Conservation (phyloP, 2,888 invertebrate species). For the Ariolimax columbianus region DNA sequence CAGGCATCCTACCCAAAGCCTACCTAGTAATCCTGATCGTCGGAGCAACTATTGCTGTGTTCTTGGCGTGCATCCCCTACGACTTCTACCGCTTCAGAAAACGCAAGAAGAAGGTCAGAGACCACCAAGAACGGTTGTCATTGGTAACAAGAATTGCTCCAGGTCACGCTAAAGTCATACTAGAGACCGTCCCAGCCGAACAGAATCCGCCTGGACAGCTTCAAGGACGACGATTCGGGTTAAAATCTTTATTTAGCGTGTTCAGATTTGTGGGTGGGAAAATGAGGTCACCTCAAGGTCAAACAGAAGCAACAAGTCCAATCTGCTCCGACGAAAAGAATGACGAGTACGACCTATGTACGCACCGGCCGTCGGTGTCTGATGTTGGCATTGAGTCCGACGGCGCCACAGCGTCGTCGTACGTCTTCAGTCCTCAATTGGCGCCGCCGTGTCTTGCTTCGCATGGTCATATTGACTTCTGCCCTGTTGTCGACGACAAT, state of each 20-base stretch:
- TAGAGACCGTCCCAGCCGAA: slow-evolving; percentile 35
- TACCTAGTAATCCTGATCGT: slow-evolving; percentile 57
- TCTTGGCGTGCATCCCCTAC: slow-evolving; percentile 56
- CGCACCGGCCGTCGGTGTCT: not conserved
- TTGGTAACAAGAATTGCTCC: slow-evolving; percentile 57
- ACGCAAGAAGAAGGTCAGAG: slow-evolving; percentile 55
- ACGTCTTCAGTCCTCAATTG: slow-evolving; percentile 7
- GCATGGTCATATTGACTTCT: not conserved
- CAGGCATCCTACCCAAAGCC: slow-evolving; percentile 56
- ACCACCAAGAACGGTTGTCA: slow-evolving; percentile 55
- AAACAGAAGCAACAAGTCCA: not conserved
- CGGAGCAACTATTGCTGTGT: slow-evolving; percentile 54
- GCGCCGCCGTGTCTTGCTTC: not conserved
- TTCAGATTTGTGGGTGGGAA: slow-evolving; percentile 45
- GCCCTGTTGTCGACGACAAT: not conserved
- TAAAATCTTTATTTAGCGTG: slow-evolving; percentile 47
- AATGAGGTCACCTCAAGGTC: slow-evolving; percentile 10
- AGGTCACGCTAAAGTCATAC: slow-evolving; percentile 52
- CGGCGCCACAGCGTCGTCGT: slow-evolving; percentile 11
- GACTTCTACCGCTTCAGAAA: slow-evolving; percentile 57
- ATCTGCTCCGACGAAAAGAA: slow-evolving; percentile 4
- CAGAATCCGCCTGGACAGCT: not conserved
- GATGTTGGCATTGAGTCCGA: slow-evolving; percentile 8
- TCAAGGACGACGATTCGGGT: slow-evolving; percentile 41
- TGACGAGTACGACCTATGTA: not conserved